A percentile compares a stretch with the other conserved stretches of the same genome.
Evolutionary conservation across 2,113 vertebrate species (phyloP).

Genomic region (Charina bottae): DNA sequence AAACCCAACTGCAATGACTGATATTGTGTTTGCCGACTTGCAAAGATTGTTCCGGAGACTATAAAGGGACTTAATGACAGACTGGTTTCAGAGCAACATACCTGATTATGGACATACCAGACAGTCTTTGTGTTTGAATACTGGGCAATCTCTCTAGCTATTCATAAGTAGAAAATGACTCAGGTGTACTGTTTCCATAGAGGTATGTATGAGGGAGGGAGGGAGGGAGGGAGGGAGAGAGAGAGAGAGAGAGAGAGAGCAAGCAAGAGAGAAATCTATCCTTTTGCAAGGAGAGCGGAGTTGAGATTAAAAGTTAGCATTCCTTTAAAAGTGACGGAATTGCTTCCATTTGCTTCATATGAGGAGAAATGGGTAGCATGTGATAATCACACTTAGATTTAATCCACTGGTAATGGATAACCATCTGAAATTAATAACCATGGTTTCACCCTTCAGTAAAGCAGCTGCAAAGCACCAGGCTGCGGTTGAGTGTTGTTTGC

Average conservation of each 20-base stretch:
- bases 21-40: neutral
- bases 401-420: neutral
- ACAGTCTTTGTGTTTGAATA: neutral
- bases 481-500: too few relatives aligned
- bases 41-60: constrained; percentile 9
- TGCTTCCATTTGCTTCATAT: neutral
- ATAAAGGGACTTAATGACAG: constrained; percentile 1
- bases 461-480: neutral
- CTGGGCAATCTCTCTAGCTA: neutral
- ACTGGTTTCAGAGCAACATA: neutral
- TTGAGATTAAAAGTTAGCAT: neutral
- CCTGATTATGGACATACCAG: constrained; percentile 1
- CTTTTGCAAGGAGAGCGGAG: neutral
- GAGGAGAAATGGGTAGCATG: neutral
- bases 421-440: neutral
- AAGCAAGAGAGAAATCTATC: neutral
- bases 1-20: neutral
- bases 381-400: neutral
- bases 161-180: neutral
- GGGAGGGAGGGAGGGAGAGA: too few relatives aligned
- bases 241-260: too few relatives aligned
- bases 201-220: neutral
- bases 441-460: neutral
- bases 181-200: neutral
- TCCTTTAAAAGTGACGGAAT: neutral